Base-by-base conservation (phyloP, 2,888 invertebrate genomes). In the Pherbina coryleti region DNA sequence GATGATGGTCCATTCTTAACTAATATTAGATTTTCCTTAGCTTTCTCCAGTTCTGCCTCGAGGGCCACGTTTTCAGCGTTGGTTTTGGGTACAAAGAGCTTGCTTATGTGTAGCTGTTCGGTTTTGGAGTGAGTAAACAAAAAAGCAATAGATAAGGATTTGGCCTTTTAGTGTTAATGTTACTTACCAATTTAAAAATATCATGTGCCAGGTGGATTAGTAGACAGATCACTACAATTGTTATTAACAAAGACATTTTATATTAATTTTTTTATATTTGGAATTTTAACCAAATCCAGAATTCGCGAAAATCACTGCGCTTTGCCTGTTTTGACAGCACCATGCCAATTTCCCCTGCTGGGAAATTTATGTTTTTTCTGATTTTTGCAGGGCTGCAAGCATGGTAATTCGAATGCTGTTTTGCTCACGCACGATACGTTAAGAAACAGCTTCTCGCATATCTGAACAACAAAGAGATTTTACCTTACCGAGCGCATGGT, bases 151-250 rank as follows among this genome's bases (percentile, higher is more conserved):
- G 2, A 7, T 11, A 44, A 3, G 11, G 14, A 44, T 44, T 37
- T 37, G 5, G 44, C 44, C 14, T 7, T 5, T 31, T 31, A 22
- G 19, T 55, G 44, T n/a, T 57, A 44, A 49, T n/a, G 28, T 60
- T 44, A 80, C 82, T 84, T 78, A 86, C 86, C 49, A 84, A 79
- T 81, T 85, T 84, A 0, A 84, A 75, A 5, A 85, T 80, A n/a
- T 80, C 80, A 60, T 81, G 79, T 0, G 82, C 78, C 75, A 85
- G 82, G 7, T 83, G 82, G 31, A 85, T 66, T 11, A 85, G 64
- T 19, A 86, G 82, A 37, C 84, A 82, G 1, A 85, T 73, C 0
- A 83, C 34, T n/a, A 83, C 78, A 37, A 86, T 84, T 3, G 81
- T 78, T 9, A 84, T 25, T 60, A 84, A 81, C 17, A 86, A 81